Conservation (phyloP, 1,140 invertebrate species). For the Harlomillsia oculata region DNA sequence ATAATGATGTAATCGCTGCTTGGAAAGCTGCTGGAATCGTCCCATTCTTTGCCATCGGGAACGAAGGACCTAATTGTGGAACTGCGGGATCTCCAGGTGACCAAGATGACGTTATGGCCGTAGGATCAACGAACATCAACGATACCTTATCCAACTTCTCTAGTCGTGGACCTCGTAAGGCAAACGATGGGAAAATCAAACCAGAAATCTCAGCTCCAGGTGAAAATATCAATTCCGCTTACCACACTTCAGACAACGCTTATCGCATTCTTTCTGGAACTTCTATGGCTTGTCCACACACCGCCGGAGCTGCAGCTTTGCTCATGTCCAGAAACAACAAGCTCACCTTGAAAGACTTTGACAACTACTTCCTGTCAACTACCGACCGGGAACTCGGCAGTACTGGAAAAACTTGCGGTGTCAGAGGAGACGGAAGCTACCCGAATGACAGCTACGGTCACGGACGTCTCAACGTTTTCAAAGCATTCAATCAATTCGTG, state of each 20-base stretch:
- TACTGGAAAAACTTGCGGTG: not conserved
- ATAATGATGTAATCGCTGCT: not conserved
- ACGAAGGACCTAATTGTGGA: not conserved
- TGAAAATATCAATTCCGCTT: not conserved
- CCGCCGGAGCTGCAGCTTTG: not conserved
- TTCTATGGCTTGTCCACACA: not conserved
- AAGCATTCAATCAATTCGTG: too few species aligned
- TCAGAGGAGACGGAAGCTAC: not conserved
- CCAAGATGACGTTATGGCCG: constrained; percentile 3
- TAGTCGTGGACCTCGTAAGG: not conserved
- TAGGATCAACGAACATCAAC: not conserved
- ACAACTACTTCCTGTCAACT: not conserved
- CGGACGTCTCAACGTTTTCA: not conserved
- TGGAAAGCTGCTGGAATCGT: constrained; percentile 8
- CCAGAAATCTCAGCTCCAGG: constrained; percentile 9
- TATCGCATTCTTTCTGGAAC: not conserved
- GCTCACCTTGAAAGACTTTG: not conserved
- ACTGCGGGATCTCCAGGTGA: constrained; percentile 1
- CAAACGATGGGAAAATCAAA: not conserved
- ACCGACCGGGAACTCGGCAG: not conserved
- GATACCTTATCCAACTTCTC: not conserved
- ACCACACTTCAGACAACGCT: not conserved
- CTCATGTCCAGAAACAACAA: not conserved
- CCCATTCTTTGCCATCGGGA: constrained; percentile 3
- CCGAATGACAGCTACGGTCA: constrained; percentile 1